Conservation (phyloP, 2,888 invertebrate genomes). For the Drosophila algonquin region DNA sequence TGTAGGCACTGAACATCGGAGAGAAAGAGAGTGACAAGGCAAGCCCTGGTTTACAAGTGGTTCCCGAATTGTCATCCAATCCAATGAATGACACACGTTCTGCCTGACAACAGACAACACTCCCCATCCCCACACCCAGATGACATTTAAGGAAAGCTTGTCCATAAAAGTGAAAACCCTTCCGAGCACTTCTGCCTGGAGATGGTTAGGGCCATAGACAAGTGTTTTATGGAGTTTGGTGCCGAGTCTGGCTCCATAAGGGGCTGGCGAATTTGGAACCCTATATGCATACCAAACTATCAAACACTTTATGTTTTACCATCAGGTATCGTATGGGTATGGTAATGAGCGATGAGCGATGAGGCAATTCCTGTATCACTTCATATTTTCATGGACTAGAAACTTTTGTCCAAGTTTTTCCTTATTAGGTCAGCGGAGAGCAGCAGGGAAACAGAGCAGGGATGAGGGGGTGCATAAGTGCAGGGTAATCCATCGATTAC, state of each 20-base stretch:
- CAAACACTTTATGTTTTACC: conserved; percentile 8
- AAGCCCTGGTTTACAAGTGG: conserved; percentile 62
- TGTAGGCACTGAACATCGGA: conserved; percentile 23
- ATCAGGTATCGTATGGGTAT: not conserved
- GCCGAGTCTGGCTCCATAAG: conserved; percentile 22
- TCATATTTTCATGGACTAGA: conserved; percentile 19
- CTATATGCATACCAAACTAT: conserved; percentile 37
- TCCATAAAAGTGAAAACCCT: conserved; percentile 48
- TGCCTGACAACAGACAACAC: conserved; percentile 9
- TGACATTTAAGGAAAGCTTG: conserved; percentile 36
- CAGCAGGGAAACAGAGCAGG: not conserved
- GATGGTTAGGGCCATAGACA: conserved; percentile 36
- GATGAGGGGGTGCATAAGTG: conserved; percentile 10
- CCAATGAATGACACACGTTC: conserved; percentile 54
- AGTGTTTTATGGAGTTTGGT: conserved; percentile 34
- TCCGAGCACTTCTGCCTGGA: conserved; percentile 31
- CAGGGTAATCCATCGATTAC: conserved; percentile 36
- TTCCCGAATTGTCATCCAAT: conserved; percentile 52
- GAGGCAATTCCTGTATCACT: conserved; percentile 8
- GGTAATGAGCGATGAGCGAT: conserved; percentile 21
- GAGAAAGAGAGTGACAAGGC: conserved; percentile 12
- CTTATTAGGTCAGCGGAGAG: conserved; percentile 32
- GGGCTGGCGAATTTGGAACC: conserved; percentile 44
- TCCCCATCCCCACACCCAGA: conserved; percentile 14
- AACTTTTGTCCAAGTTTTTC: not conserved